These are phyloP conservation scores for Crotalus viridis DNA, from an alignment of 2,113 vertebrate genomes.

Conservation along the genomic window DNA sequence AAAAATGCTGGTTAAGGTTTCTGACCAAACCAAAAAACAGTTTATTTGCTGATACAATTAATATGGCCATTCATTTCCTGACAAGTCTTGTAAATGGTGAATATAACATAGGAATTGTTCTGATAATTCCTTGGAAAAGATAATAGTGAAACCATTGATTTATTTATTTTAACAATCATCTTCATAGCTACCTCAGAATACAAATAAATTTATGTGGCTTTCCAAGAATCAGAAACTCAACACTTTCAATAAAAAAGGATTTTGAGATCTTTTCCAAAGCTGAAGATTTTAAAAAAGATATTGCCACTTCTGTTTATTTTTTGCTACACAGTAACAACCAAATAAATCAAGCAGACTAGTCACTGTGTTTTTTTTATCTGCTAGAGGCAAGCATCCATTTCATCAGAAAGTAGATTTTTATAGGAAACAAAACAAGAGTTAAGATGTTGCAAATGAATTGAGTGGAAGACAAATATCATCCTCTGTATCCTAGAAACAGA, in stretches of 20 bases:
- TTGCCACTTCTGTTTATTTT: background rate
- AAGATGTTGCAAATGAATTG: slow-evolving; percentile 54
- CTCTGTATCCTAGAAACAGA: slow-evolving; percentile 66
- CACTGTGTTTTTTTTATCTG: background rate
- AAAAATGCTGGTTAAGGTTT: background rate
- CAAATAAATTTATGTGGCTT: slow-evolving; percentile 36
- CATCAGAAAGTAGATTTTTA: background rate
- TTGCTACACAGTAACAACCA: background rate
- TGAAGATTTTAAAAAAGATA: background rate
- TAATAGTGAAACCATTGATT: background rate
- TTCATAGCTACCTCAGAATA: slow-evolving; percentile 12
- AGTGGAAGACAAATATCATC: slow-evolving; percentile 56
- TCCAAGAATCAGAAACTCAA: slow-evolving; percentile 52
- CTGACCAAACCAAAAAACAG: background rate
- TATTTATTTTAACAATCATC: slow-evolving; percentile 30
- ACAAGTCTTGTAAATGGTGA: background rate
- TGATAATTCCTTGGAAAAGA: background rate
- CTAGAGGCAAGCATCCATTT: background rate
- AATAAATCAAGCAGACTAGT: background rate
- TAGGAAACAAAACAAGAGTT: slow-evolving; percentile 53
- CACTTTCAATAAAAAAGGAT: slow-evolving; percentile 29
- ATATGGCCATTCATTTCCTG: background rate
- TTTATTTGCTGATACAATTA: background rate
- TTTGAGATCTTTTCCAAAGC: background rate
- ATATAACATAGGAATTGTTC: background rate